Conservation (phyloP, 1,140 invertebrate species). For the Saccostrea glomerata region DNA sequence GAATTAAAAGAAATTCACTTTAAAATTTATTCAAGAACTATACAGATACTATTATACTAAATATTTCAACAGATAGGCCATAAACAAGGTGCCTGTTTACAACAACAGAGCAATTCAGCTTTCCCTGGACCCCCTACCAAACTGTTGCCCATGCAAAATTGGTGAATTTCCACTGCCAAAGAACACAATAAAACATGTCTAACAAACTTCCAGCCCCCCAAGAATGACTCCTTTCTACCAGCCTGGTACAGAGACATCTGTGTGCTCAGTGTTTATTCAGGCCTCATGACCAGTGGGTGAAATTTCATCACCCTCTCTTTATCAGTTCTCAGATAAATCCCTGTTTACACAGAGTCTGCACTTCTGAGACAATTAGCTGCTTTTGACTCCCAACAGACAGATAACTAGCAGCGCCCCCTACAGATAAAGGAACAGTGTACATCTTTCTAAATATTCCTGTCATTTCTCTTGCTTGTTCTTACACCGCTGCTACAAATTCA, state of each 20-base stretch:
- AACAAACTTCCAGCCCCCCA: no score
- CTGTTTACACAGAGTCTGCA: constrained; percentile 21
- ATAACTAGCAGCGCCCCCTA: background rate
- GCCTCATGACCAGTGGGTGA: background rate
- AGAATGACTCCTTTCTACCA: background rate
- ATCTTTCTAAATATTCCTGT: background rate
- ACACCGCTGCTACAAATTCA: background rate
- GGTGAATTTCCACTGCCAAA: no score
- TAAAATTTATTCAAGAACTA: no score
- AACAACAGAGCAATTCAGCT: no score
- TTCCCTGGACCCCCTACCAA: no score
- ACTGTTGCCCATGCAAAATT: no score
- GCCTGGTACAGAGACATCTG: background rate
- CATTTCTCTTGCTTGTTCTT: constrained; percentile 4
- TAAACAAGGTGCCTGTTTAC: no score
- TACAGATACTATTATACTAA: no score
- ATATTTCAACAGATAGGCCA: no score
- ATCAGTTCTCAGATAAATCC: constrained; percentile 2
- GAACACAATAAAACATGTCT: no score
- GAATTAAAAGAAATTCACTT: no score
- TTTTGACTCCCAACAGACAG: constrained; percentile 20
- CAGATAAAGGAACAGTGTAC: background rate
- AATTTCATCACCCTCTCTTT: background rate
- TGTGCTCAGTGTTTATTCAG: background rate
- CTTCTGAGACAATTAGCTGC: constrained; percentile 5